phyloP scores from a whole-genome alignment of 2,888 invertebrate genomes.

The Patella caerulea region DNA sequence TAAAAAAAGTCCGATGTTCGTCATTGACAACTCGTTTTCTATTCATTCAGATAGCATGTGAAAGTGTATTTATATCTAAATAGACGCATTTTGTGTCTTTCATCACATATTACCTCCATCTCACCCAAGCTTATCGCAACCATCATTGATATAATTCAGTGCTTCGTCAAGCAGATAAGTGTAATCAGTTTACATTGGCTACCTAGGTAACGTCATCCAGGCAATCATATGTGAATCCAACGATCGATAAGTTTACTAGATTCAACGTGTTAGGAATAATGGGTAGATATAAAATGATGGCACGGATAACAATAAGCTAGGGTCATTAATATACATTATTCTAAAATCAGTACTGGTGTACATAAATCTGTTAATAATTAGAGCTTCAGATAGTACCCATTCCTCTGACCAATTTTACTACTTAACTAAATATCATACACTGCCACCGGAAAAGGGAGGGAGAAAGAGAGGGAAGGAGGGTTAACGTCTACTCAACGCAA shows the following conservation, averaged over 20 bases:
- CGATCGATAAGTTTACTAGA: slow-evolving; percentile 7
- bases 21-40: too few species aligned
- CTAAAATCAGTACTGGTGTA: background rate
- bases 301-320: background rate
- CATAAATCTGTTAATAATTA: too few species aligned
- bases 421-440: too few species aligned
- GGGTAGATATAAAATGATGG: background rate
- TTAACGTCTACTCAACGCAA: too few species aligned
- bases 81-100: too few species aligned
- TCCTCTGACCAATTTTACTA: too few species aligned
- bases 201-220: slow-evolving; percentile 10
- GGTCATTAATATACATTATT: slow-evolving; percentile 4
- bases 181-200: slow-evolving; percentile 6
- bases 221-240: background rate
- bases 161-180: slow-evolving; percentile 11
- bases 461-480: too few species aligned
- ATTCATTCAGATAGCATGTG: too few species aligned
- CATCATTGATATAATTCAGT: slow-evolving; percentile 1
- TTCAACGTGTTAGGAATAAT: slow-evolving; percentile 4
- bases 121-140: background rate
- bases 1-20: too few species aligned
- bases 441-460: too few species aligned
- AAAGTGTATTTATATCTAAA: too few species aligned
- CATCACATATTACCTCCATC: background rate
- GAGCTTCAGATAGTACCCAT: too few species aligned